phyloP scores from a whole-genome alignment of 2,888 invertebrate species.

The Acleris emargana region DNA sequence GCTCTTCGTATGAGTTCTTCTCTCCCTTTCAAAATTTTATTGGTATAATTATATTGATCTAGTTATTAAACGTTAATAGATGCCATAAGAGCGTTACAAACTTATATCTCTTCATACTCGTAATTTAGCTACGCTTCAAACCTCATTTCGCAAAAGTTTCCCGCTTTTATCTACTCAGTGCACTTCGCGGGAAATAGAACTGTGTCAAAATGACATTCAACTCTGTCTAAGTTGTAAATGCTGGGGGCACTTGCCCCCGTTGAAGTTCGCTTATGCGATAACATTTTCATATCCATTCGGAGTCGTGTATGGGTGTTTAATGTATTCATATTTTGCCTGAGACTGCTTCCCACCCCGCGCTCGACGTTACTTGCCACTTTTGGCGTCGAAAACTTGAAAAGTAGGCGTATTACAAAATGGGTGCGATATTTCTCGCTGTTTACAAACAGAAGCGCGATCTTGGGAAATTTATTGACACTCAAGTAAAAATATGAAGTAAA shows the following conservation, averaged over 20 bases:
- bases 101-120: slow-evolving; percentile 35
- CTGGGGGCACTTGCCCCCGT: slow-evolving; percentile 39
- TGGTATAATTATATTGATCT: too few relatives aligned
- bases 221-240: slow-evolving; percentile 56
- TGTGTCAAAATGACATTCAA: slow-evolving; percentile 59
- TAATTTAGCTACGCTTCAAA: slow-evolving; percentile 41
- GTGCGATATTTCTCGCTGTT: slow-evolving; percentile 6
- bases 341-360: slow-evolving; percentile 17
- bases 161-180: slow-evolving; percentile 46
- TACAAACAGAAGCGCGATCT: background rate
- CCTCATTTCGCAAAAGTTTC: slow-evolving; percentile 46
- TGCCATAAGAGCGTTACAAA: background rate
- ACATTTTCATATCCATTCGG: slow-evolving; percentile 54
- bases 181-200: slow-evolving; percentile 52
- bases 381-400: slow-evolving; percentile 1
- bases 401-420: slow-evolving; percentile 31
- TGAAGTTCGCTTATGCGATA: slow-evolving; percentile 50
- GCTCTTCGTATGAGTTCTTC: background rate
- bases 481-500: background rate
- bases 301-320: slow-evolving; percentile 44
- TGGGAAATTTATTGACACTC: background rate
- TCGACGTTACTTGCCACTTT: slow-evolving; percentile 28
- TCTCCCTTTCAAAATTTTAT: background rate
- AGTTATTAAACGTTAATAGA: background rate
- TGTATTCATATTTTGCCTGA: slow-evolving; percentile 50